Percentiles rank a stretch among this genome's conserved stretches.
These are phyloP conservation scores for Botia kubotai DNA, from an alignment of 2,797 vertebrate genomes.

Conservation along the genomic window DNA sequence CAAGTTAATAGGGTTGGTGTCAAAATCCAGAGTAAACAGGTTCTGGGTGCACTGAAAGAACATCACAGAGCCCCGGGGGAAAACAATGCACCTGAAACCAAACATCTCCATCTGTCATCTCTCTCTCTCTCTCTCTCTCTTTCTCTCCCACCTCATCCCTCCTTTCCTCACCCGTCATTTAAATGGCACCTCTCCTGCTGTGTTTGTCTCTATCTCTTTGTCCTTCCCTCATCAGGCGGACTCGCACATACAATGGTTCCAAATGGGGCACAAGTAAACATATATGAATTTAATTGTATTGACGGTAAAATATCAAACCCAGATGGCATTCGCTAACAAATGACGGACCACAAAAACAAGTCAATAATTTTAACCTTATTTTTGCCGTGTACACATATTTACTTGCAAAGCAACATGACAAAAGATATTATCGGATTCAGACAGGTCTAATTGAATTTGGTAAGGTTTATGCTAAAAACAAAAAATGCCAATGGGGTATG, in stretches of 20 bases:
- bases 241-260: too few relatives aligned
- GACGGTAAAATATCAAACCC: too few relatives aligned
- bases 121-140: conserved; percentile 13
- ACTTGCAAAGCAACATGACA: too few relatives aligned
- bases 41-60: conserved; percentile 45
- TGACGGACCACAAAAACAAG: too few relatives aligned
- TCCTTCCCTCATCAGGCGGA: conserved; percentile 17
- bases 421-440: too few relatives aligned
- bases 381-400: too few relatives aligned
- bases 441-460: too few relatives aligned
- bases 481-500: too few relatives aligned
- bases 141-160: conserved; percentile 19
- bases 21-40: conserved; percentile 5
- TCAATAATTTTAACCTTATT: too few relatives aligned
- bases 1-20: conserved; percentile 22
- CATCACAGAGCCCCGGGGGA: conserved; percentile 35
- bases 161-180: conserved; percentile 10
- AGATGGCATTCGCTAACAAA: not conserved
- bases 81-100: conserved; percentile 41
- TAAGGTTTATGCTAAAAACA: too few relatives aligned
- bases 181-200: conserved; percentile 3
- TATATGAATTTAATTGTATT: too few relatives aligned
- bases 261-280: too few relatives aligned
- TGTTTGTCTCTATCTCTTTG: conserved; percentile 43
- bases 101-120: conserved; percentile 46